phyloP scores from a whole-genome alignment of 2,113 vertebrate genomes.

The Microcebus griseorufus region DNA sequence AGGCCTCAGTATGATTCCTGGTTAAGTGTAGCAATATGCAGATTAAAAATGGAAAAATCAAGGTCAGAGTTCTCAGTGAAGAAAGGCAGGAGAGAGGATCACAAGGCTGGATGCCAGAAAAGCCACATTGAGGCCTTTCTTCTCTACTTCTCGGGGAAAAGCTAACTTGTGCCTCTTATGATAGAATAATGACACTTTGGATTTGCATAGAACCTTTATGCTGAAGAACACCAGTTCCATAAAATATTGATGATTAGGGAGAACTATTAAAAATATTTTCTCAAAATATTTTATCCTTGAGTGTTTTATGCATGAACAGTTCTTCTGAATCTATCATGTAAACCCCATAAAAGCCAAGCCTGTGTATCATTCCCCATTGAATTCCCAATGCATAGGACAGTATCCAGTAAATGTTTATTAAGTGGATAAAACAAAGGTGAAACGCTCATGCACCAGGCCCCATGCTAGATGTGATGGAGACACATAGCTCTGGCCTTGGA shows the following conservation, averaged over 20 bases:
- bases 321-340: constrained; percentile 41
- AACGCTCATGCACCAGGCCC: neutral
- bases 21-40: neutral
- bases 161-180: neutral
- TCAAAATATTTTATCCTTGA: constrained; percentile 6
- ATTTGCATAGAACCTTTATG: neutral
- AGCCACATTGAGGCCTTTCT: neutral
- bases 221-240: neutral
- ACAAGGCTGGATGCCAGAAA: neutral
- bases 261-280: constrained; percentile 9
- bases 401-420: neutral
- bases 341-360: neutral
- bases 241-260: neutral
- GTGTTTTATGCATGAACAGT: neutral
- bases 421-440: neutral
- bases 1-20: neutral
- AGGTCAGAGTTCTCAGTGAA: neutral
- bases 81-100: neutral
- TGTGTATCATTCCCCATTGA: neutral
- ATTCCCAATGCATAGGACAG: neutral
- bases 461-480: neutral
- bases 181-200: neutral
- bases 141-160: neutral
- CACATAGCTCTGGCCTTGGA: neutral
- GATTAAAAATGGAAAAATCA: neutral